Percentiles rank a stretch among this genome's conserved stretches.
Evolutionary conservation across 2,113 vertebrate genomes (phyloP).

Genomic region (Scatophagus argus): DNA sequence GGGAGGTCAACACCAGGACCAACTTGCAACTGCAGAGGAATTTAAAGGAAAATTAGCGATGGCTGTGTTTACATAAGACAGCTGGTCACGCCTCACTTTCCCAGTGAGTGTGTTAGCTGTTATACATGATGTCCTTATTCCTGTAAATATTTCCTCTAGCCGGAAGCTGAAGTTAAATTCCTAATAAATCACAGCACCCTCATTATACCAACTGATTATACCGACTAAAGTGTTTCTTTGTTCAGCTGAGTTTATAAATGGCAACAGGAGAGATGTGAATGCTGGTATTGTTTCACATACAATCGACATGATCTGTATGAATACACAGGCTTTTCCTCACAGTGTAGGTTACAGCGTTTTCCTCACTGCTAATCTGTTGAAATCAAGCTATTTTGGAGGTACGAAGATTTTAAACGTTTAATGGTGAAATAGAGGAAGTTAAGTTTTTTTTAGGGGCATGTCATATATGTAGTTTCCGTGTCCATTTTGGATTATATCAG

Average conservation of each 20-base stretch:
- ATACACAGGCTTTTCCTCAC: background rate
- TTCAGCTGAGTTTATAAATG: background rate
- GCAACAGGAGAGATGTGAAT: background rate
- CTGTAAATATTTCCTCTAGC: background rate
- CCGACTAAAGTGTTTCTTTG: slow-evolving; percentile 7
- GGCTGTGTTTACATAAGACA: background rate
- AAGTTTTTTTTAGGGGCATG: too few relatives aligned
- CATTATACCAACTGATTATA: background rate
- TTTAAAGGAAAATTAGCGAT: background rate
- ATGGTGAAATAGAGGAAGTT: background rate
- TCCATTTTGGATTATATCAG: background rate
- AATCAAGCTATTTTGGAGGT: background rate
- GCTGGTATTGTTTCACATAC: background rate
- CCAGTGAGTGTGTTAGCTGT: background rate
- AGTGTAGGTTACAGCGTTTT: background rate
- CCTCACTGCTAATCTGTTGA: background rate
- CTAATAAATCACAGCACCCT: background rate
- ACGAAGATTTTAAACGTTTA: background rate
- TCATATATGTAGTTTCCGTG: background rate
- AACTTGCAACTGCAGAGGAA: background rate
- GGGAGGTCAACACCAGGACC: slow-evolving; percentile 24
- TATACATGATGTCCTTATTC: background rate
- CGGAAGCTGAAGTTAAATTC: background rate
- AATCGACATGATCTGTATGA: background rate
- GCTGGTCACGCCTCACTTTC: background rate